Conservation (phyloP, 2,797 vertebrate species). For the Peromyscus nudipes region DNA sequence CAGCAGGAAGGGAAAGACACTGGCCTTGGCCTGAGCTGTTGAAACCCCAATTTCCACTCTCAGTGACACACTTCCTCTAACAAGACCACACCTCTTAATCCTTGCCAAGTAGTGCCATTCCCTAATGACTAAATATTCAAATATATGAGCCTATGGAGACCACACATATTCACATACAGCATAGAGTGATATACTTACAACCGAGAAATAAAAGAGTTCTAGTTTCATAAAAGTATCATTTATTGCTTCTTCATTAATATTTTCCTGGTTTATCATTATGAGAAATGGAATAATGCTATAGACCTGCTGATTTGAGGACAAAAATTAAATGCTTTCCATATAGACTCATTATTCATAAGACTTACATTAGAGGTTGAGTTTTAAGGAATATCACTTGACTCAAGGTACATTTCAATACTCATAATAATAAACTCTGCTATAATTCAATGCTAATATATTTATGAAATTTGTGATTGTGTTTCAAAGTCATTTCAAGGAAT, state of each 20-base stretch:
- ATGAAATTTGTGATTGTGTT: slow-evolving; percentile 54
- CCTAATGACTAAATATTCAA: neutral
- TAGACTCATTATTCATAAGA: neutral
- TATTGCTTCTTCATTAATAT: neutral
- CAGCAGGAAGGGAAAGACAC: neutral
- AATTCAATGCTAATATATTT: slow-evolving; percentile 64
- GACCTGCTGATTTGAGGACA: neutral
- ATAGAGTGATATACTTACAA: neutral
- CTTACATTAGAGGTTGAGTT: neutral
- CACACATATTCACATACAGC: neutral
- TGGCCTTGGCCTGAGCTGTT: neutral
- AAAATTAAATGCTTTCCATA: neutral
- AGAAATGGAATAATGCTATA: neutral
- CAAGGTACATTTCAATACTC: slow-evolving; percentile 14
- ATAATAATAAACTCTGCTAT: slow-evolving; percentile 18
- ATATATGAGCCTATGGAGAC: neutral
- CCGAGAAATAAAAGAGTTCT: neutral
- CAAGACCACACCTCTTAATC: neutral
- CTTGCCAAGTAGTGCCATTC: neutral
- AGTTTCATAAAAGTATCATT: neutral
- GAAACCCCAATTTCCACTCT: too few species aligned
- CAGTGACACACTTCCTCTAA: neutral
- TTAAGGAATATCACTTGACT: slow-evolving; percentile 43
- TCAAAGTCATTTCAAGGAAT: slow-evolving; percentile 71
- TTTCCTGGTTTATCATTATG: neutral